Evolutionary conservation across 2,888 invertebrate species (phyloP).

Genomic region (Galerucella nymphaeae): DNA sequence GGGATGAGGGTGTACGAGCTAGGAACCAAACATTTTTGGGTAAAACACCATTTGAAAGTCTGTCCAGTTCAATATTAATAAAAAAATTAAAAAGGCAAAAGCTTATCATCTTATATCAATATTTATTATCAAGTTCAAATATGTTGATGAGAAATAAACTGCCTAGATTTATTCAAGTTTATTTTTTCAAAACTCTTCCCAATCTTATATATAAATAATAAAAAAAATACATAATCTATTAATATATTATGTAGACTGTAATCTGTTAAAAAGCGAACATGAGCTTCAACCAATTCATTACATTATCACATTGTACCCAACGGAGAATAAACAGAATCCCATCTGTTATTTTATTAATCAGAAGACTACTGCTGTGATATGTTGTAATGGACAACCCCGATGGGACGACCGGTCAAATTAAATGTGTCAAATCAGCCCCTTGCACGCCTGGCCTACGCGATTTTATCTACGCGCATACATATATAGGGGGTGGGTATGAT

Average conservation of each 20-base stretch:
- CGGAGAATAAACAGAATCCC: constrained; percentile 48
- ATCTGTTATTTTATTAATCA: constrained; percentile 58
- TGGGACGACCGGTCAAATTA: constrained; percentile 59
- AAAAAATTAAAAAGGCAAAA: no score
- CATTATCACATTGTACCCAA: constrained; percentile 37
- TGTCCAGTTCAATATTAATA: no score
- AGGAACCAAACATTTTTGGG: no score
- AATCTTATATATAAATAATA: no score
- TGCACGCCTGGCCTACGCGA: constrained; percentile 56
- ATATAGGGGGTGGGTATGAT: constrained; percentile 58
- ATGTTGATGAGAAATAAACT: no score
- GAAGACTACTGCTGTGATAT: constrained; percentile 50
- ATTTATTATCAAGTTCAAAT: no score
- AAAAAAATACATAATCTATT: no score
- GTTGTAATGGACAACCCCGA: constrained; percentile 53
- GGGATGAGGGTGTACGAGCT: no score
- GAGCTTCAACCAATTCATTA: constrained; percentile 36
- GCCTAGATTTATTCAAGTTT: no score
- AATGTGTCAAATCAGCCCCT: constrained; percentile 61
- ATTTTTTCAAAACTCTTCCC: no score
- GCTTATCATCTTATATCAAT: no score
- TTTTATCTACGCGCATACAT: constrained; percentile 58
- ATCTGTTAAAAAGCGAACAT: constrained; percentile 6
- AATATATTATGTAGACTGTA: neutral
- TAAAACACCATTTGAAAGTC: no score